A percentile compares a stretch with the other conserved stretches of the same genome.
phyloP scores from a whole-genome alignment of 2,888 invertebrate genomes.

The Drosophila formosana region DNA sequence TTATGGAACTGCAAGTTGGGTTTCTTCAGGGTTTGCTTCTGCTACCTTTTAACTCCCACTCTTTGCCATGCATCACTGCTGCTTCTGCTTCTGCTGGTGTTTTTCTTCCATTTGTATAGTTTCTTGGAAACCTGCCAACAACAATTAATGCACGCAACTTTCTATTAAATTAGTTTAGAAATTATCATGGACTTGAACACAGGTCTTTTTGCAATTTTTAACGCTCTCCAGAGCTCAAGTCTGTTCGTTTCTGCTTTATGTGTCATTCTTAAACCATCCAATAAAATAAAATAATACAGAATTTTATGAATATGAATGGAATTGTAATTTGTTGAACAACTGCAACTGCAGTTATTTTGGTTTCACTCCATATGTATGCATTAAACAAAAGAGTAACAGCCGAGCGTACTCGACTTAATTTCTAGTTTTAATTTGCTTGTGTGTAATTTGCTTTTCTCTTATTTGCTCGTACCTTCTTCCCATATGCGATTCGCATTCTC shows the following conservation, averaged over 20 bases:
- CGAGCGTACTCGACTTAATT: not conserved
- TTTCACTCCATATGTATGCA: too few relatives aligned
- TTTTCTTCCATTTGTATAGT: conserved; percentile 15
- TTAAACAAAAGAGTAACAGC: not conserved
- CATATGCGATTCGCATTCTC: conserved; percentile 29
- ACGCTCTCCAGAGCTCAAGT: not conserved
- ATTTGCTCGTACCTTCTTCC: conserved; percentile 17
- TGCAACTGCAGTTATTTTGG: too few relatives aligned
- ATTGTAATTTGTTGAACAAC: too few relatives aligned
- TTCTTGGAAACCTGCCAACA: conserved; percentile 12
- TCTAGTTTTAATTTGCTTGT: not conserved
- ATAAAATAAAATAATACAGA: too few relatives aligned
- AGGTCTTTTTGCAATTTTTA: not conserved
- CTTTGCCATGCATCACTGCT: conserved; percentile 42
- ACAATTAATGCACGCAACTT: conserved; percentile 69
- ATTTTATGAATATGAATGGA: too few relatives aligned
- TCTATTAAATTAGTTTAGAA: conserved; percentile 63
- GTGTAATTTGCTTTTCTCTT: conserved; percentile 6
- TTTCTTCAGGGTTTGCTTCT: conserved; percentile 11
- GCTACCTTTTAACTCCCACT: conserved; percentile 36
- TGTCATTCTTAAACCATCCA: conserved; percentile 1
- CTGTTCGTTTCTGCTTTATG: conserved; percentile 6
- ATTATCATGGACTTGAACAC: conserved; percentile 16
- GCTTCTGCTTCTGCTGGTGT: conserved; percentile 8
- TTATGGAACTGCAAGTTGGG: conserved; percentile 46